Conservation (phyloP, 2,888 invertebrate genomes). For the Synanthedon vespiformis region DNA sequence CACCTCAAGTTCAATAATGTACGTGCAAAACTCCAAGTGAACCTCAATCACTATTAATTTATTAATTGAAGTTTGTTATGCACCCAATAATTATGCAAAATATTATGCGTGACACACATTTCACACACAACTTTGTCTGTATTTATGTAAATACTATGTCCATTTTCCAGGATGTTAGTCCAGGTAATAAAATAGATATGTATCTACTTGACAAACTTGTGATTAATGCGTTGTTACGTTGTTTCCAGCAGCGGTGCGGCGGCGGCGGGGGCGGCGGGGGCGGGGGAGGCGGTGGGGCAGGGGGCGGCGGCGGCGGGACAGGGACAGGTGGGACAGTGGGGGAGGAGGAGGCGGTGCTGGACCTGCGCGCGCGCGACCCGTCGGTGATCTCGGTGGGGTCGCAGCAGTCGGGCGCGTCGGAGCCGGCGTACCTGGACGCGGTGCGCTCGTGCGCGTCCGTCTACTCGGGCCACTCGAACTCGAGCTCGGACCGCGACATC, state of each 20-base stretch:
- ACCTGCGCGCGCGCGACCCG: conserved; percentile 67
- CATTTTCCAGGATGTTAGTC: too few species aligned
- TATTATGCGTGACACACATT: too few species aligned
- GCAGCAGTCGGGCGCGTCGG: conserved; percentile 61
- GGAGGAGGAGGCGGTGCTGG: conserved; percentile 61
- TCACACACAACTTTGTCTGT: too few species aligned
- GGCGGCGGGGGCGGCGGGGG: neutral
- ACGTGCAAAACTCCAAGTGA: conserved; percentile 8
- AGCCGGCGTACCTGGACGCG: conserved; percentile 61
- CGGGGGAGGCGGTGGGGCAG: conserved; percentile 5
- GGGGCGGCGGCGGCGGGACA: conserved; percentile 1
- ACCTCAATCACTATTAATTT: too few species aligned
- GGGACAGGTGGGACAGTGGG: neutral
- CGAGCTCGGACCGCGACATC: conserved; percentile 82
- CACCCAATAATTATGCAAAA: too few species aligned
- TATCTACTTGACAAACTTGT: too few species aligned
- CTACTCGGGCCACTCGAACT: conserved; percentile 64
- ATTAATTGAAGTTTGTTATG: too few species aligned
- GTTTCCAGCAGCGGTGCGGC: conserved; percentile 23
- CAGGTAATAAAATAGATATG: too few species aligned
- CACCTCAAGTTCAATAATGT: conserved; percentile 26
- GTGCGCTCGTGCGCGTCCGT: conserved; percentile 63
- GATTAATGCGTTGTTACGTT: too few species aligned
- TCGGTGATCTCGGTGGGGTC: conserved; percentile 64
- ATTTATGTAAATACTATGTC: too few species aligned